These are phyloP conservation scores for Hybognathus amarus DNA, from an alignment of 2,797 vertebrate species.

Conservation along the genomic window DNA sequence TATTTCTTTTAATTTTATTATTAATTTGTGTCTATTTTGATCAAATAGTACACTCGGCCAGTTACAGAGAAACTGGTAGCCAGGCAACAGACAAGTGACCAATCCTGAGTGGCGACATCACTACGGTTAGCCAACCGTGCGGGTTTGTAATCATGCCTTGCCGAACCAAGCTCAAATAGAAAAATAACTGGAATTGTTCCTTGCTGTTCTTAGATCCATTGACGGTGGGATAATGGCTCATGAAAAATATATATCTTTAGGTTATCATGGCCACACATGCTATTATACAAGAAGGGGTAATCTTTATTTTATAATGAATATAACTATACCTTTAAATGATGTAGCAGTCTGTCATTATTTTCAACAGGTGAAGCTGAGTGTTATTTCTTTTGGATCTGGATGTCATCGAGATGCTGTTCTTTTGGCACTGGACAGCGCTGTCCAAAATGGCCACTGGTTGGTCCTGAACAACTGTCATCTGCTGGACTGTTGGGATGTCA, in stretches of 20 bases:
- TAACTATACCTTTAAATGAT: neutral
- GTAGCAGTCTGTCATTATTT: slow-evolving; percentile 21
- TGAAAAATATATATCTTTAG: neutral
- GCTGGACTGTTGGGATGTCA: slow-evolving; percentile 76
- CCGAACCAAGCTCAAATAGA: neutral
- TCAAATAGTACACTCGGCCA: neutral
- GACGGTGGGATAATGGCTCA: neutral
- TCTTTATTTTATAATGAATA: neutral
- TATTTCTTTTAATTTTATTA: neutral
- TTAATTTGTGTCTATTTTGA: neutral
- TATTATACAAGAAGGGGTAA: neutral
- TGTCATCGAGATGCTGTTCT: slow-evolving; percentile 66
- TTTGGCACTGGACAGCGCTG: slow-evolving; percentile 67
- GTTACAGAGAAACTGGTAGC: neutral
- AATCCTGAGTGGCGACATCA: neutral
- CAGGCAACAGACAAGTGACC: neutral
- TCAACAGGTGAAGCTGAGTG: slow-evolving; percentile 69
- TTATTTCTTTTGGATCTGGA: slow-evolving; percentile 74
- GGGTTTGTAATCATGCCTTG: neutral
- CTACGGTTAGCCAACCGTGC: neutral
- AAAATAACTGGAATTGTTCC: neutral
- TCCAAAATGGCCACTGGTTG: slow-evolving; percentile 81
- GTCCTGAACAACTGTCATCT: slow-evolving; percentile 85
- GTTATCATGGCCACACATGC: neutral
- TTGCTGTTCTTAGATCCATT: neutral